Evolutionary conservation across 2,888 invertebrate genomes (phyloP), one percentile per base, ranked within the genome.

Genomic region (Mesodorylaimus sp.): DNA sequence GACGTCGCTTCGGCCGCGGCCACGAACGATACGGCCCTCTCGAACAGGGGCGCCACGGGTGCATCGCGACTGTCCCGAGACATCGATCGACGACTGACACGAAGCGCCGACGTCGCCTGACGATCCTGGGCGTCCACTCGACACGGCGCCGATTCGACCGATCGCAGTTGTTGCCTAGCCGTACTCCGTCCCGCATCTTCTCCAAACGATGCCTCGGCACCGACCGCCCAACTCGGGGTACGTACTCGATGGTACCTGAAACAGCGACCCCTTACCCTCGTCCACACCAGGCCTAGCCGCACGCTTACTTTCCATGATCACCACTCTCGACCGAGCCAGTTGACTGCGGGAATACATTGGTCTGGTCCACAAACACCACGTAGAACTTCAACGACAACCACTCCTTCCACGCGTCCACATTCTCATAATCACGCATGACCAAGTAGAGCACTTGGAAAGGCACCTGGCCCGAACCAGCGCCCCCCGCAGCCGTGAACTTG

Each of bases 321-420:
- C 16, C 32, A 25, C 16, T 19, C 7, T 24, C 25, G 7, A 26
- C 3, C 16, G 36, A 26, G 21, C 21, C 37, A 10, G 41, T 5
- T 5, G 21, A 38, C 13, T 38, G 24, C 13, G 38, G 36, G 25
- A 38, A 36, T 23, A 10, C 5, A 21, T 16, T 36, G 24, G 19
- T 3, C 7, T 48, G 46, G 23, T 52, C 41, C 26, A 58, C 55
- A 43, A 58, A 42, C n/a, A 58, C 25, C 10, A 57, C 52, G 51
- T 58, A 58, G 41, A 55, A 52, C 32, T 58, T 58, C 16, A 58
- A 49, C 13, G 45, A n/a, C 19, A 58, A 48, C 10, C 24, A 43
- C 24, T 43, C 44, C 10, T 26, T 24, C n/a, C 5, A 21, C 26
- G 26, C 27, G 26, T 10, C 5, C 44, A 5, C 7, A 24, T 7